Evolutionary conservation across 2,888 invertebrate genomes (phyloP).

Genomic region (Drosophila parthenogenetica): DNA sequence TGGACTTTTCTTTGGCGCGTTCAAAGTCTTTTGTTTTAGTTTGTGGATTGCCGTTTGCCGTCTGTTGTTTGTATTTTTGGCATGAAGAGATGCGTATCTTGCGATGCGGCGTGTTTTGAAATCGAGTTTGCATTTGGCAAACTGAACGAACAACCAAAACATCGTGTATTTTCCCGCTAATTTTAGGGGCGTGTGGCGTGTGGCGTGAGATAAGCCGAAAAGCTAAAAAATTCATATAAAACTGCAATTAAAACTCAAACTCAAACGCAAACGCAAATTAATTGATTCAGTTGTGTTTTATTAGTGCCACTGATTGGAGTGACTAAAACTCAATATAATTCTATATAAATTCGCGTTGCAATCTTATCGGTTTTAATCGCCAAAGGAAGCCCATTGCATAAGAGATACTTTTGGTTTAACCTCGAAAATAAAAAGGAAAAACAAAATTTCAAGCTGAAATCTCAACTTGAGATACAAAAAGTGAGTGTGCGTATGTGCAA

Average conservation of each 20-base stretch:
- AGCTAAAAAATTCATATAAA: no score
- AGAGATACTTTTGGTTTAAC: constrained; percentile 15
- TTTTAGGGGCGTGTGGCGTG: constrained; percentile 5
- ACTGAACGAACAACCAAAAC: constrained; percentile 13
- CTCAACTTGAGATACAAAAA: constrained; percentile 4
- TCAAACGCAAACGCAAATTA: not conserved
- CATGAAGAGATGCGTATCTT: constrained; percentile 36
- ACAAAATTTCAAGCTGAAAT: constrained; percentile 4
- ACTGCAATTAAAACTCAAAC: not conserved
- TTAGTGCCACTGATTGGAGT: not conserved
- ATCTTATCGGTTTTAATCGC: constrained; percentile 12
- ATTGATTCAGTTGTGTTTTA: not conserved
- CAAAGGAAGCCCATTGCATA: constrained; percentile 54
- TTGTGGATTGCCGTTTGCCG: not conserved
- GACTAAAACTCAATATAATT: constrained; percentile 1
- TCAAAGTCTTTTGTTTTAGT: constrained; percentile 2
- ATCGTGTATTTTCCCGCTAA: constrained; percentile 32
- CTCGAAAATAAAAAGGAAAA: constrained; percentile 8
- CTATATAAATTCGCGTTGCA: constrained; percentile 1
- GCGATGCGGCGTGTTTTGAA: constrained; percentile 63
- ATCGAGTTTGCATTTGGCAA: constrained; percentile 44
- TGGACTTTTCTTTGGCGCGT: constrained; percentile 26
- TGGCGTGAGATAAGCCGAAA: constrained; percentile 59
- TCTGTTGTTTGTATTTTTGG: not conserved
- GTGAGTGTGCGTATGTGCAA: not conserved